These are phyloP conservation scores for Drosophila melanocephala DNA, from an alignment of 2,888 invertebrate species.

Conservation along the genomic window DNA sequence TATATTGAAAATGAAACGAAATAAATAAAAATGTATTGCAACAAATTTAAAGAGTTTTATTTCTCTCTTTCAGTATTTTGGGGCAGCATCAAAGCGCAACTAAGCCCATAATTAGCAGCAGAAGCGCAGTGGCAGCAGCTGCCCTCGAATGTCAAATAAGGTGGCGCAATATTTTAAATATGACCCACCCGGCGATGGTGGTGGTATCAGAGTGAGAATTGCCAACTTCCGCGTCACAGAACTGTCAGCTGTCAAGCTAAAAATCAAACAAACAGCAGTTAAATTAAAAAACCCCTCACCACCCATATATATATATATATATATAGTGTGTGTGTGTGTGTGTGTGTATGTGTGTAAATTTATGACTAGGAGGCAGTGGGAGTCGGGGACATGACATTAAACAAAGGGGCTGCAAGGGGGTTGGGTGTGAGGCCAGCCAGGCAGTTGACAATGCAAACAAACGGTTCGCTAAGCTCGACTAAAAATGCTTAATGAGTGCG, in stretches of 20 bases:
- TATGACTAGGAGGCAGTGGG: slow-evolving; percentile 46
- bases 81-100: slow-evolving; percentile 43
- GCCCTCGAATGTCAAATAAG: slow-evolving; percentile 63
- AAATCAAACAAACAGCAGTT: slow-evolving; percentile 74
- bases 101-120: slow-evolving; percentile 36
- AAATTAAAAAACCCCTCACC: slow-evolving; percentile 61
- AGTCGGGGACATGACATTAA: slow-evolving; percentile 12
- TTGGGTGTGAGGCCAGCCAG: slow-evolving; percentile 22
- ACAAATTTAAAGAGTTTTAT: slow-evolving; percentile 24
- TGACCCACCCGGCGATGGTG: slow-evolving; percentile 14
- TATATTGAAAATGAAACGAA: slow-evolving; percentile 28
- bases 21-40: slow-evolving; percentile 53
- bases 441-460: slow-evolving; percentile 72
- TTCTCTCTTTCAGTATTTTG: not conserved
- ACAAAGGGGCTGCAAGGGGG: slow-evolving; percentile 4
- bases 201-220: slow-evolving; percentile 4
- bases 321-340: slow-evolving; percentile 46
- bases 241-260: slow-evolving; percentile 76
- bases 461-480: slow-evolving; percentile 79
- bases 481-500: slow-evolving; percentile 77
- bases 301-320: slow-evolving; percentile 37
- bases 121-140: slow-evolving; percentile 11
- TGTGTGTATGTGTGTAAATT: slow-evolving; percentile 55
- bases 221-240: slow-evolving; percentile 43
- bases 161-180: slow-evolving; percentile 66